These are phyloP conservation scores for Rhodeus uyekii DNA, from an alignment of 2,797 vertebrate genomes.

Conservation along the genomic window DNA sequence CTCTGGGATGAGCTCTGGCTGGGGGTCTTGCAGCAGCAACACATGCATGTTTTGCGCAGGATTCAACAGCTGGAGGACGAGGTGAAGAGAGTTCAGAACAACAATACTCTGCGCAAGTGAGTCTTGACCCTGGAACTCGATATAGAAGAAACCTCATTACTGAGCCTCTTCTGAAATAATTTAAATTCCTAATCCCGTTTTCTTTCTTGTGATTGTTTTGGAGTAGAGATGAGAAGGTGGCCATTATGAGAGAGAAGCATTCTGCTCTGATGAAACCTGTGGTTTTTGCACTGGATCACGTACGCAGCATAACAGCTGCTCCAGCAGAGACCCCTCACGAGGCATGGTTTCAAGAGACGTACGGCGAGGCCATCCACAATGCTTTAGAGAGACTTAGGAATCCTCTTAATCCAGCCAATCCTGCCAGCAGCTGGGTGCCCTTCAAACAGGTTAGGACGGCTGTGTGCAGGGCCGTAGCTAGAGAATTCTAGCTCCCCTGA, in stretches of 20 bases:
- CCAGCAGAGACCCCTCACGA: slow-evolving; percentile 95
- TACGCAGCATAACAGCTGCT: slow-evolving; percentile 91
- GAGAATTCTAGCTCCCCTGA: too few relatives aligned
- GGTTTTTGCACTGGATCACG: slow-evolving; percentile 95
- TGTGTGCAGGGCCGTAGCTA: too few relatives aligned
- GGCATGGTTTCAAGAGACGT: slow-evolving; percentile 97
- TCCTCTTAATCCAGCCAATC: slow-evolving; percentile 93
- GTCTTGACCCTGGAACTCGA: slow-evolving; percentile 43
- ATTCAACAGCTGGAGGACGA: slow-evolving; percentile 98
- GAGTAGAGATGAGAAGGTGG: slow-evolving; percentile 93
- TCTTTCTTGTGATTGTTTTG: neutral
- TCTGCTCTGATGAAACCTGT: slow-evolving; percentile 97
- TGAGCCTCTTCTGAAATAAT: neutral
- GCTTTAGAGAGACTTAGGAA: slow-evolving; percentile 90
- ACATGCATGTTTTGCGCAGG: slow-evolving; percentile 93
- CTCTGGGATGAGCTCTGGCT: slow-evolving; percentile 99
- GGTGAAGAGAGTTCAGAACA: slow-evolving; percentile 96
- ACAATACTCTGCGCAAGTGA: slow-evolving; percentile 89
- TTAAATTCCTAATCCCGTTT: neutral
- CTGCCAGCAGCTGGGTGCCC: slow-evolving; percentile 95
- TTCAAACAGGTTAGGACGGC: slow-evolving; percentile 88
- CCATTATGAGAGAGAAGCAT: slow-evolving; percentile 98
- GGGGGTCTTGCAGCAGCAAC: slow-evolving; percentile 93
- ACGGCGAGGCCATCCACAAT: slow-evolving; percentile 88
- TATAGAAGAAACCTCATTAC: neutral